A percentile compares a stretch with the other conserved stretches of the same genome.
Evolutionary conservation across 2,113 vertebrate genomes (phyloP).

Genomic region (Varanus salvator): DNA sequence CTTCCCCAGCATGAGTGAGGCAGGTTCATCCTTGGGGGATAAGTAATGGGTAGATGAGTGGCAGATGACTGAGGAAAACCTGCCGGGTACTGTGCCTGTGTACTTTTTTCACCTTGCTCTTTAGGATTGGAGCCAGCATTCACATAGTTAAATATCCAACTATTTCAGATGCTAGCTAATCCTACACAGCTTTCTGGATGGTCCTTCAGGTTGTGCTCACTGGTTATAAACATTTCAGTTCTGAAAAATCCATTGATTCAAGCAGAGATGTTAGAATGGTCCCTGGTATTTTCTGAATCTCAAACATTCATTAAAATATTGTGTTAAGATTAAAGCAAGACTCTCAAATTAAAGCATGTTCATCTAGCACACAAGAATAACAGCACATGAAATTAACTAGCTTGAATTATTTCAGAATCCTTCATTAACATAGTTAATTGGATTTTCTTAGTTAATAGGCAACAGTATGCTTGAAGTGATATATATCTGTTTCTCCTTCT

Average conservation of each 20-base stretch:
- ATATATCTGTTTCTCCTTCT: conserved; percentile 33
- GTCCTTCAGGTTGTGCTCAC: background rate
- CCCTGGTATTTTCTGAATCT: no score
- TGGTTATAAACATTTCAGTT: background rate
- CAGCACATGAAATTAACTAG: background rate
- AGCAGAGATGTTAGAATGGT: background rate
- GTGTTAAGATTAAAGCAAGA: background rate
- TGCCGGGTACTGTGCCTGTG: background rate
- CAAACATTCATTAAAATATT: background rate
- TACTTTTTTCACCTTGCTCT: background rate
- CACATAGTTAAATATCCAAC: background rate
- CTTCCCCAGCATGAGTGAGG: no score
- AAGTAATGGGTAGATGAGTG: background rate
- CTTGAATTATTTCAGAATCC: conserved; percentile 37
- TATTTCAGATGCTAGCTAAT: no score
- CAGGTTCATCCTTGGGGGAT: background rate
- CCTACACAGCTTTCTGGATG: background rate
- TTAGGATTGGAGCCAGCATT: background rate
- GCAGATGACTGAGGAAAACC: background rate
- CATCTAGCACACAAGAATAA: background rate
- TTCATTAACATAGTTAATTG: conserved; percentile 42
- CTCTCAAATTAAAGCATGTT: background rate
- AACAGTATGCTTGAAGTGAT: conserved; percentile 35
- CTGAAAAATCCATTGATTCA: background rate
- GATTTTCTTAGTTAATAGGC: conserved; percentile 63